These are phyloP conservation scores for Macquaria ambigua DNA, from an alignment of 2,113 vertebrate genomes.

Conservation along the genomic window DNA sequence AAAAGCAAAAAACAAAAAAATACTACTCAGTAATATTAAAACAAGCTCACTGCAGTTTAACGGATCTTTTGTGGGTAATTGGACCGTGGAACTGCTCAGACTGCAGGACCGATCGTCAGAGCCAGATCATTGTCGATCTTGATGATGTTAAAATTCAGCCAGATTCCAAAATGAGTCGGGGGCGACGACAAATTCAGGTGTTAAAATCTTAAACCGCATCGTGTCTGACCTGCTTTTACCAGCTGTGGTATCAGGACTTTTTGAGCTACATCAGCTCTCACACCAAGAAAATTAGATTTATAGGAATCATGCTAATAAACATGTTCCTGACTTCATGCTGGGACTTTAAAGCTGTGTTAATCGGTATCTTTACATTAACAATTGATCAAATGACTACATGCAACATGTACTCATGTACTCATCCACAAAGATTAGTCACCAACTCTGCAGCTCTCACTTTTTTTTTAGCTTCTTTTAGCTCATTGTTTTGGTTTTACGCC, in stretches of 20 bases:
- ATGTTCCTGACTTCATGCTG: background rate
- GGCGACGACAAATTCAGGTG: background rate
- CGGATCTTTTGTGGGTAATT: too few species aligned
- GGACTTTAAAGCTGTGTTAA: background rate
- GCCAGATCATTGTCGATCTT: too few species aligned
- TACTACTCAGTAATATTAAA: too few species aligned
- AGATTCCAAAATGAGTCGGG: background rate
- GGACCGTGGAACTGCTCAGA: too few species aligned
- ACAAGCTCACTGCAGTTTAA: too few species aligned
- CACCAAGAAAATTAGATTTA: too few species aligned
- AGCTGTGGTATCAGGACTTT: background rate
- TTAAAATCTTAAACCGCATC: too few species aligned
- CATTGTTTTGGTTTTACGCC: constrained; percentile 47
- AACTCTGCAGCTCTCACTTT: background rate
- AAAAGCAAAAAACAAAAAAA: too few species aligned
- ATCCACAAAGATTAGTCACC: background rate
- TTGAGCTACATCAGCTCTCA: background rate
- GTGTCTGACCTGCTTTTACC: background rate
- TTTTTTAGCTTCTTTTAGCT: constrained; percentile 21
- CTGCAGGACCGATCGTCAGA: too few species aligned
- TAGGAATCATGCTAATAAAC: background rate
- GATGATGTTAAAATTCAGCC: too few species aligned
- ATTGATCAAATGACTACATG: background rate
- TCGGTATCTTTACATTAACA: background rate
- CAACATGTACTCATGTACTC: background rate